A percentile compares a stretch with the other conserved stretches of the same genome.
Evolutionary conservation across 2,797 vertebrate species (phyloP).

Genomic region (Rhinella marina): DNA sequence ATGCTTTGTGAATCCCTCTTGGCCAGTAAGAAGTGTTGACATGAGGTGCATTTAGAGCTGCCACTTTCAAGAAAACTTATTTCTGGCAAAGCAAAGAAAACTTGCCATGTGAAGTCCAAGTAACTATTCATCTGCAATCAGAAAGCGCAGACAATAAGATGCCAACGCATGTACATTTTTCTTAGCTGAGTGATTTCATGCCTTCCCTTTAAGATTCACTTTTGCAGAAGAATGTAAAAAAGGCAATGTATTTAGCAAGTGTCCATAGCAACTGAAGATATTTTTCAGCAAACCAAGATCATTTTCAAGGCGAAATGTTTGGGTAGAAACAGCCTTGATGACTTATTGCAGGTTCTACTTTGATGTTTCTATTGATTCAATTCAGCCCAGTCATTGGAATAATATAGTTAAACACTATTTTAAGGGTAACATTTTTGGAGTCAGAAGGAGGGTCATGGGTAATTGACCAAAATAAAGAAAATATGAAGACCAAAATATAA

Average conservation of each 20-base stretch:
- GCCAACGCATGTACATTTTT: conserved; percentile 16
- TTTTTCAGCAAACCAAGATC: conserved; percentile 7
- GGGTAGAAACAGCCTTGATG: background rate
- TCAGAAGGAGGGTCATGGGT: background rate
- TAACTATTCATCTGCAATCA: conserved; percentile 64
- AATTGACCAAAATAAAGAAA: background rate
- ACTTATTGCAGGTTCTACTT: conserved; percentile 2
- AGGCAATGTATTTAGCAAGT: background rate
- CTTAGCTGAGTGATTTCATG: conserved; percentile 8
- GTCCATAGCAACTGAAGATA: background rate
- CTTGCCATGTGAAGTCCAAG: conserved; percentile 69
- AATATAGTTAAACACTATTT: background rate
- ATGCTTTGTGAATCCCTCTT: conserved; percentile 8
- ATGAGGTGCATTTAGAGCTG: conserved; percentile 58
- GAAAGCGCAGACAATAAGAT: conserved; percentile 61
- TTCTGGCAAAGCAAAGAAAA: conserved; percentile 67
- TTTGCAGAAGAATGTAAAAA: conserved; percentile 4
- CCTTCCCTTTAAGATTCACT: background rate
- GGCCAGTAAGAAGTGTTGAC: conserved; percentile 59
- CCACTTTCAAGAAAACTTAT: conserved; percentile 66
- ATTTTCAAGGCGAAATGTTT: conserved; percentile 1
- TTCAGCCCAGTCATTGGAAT: background rate
- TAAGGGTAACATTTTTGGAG: background rate
- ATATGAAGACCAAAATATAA: background rate
- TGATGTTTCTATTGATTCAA: background rate